These are phyloP conservation scores for Baronia brevicornis DNA, from an alignment of 2,888 invertebrate genomes.

Conservation along the genomic window DNA sequence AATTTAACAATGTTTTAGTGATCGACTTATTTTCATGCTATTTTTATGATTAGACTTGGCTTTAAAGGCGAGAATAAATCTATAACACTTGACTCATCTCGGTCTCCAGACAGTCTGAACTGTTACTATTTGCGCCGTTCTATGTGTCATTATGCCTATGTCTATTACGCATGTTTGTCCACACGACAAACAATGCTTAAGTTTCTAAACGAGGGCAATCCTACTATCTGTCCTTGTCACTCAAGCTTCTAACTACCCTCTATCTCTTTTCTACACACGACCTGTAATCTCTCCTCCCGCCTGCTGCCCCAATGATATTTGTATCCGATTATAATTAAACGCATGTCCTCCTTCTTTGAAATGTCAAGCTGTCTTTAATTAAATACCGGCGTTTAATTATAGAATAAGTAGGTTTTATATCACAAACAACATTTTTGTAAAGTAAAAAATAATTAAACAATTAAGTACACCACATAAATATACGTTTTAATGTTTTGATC, in stretches of 20 bases:
- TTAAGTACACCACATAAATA: no score
- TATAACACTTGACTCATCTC: conserved; percentile 2
- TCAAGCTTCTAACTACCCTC: conserved; percentile 31
- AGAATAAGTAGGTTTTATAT: conserved; percentile 28
- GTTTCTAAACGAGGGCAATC: conserved; percentile 62
- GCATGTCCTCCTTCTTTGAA: conserved; percentile 71
- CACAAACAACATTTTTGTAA: conserved; percentile 6
- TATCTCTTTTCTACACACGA: conserved; percentile 39
- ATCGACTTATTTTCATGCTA: neutral
- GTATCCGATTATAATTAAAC: conserved; percentile 71
- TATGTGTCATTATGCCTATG: conserved; percentile 38
- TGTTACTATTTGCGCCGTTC: conserved; percentile 26
- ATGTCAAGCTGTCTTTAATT: conserved; percentile 74
- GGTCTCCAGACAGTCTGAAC: conserved; percentile 39
- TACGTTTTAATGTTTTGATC: no score
- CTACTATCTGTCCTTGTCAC: conserved; percentile 55
- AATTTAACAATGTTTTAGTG: no score
- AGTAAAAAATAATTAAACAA: no score
- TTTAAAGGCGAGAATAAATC: conserved; percentile 4
- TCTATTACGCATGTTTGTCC: conserved; percentile 36
- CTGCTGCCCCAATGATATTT: conserved; percentile 74
- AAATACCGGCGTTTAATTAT: conserved; percentile 55
- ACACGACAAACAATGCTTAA: conserved; percentile 60
- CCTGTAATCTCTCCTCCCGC: conserved; percentile 58
- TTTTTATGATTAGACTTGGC: neutral